Evolutionary conservation across 2,888 invertebrate genomes (phyloP), one percentile per base, ranked within the genome.

Genomic region (Melinopterus prodromus): DNA sequence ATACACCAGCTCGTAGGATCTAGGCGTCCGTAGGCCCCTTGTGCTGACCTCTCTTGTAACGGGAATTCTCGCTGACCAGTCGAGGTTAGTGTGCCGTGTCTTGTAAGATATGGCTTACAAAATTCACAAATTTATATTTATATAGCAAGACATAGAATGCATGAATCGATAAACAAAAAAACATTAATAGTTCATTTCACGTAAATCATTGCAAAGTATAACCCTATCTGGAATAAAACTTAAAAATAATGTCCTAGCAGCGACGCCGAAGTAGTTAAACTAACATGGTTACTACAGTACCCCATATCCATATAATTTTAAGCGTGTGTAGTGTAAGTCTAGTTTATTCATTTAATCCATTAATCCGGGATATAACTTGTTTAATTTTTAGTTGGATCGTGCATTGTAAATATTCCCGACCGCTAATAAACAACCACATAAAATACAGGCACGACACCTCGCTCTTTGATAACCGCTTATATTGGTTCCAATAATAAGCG

Each of bases 351-450:
- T 53, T 53, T 53, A 53, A 53, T 53, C 53, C 53, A 53, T 53
- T 53, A 53, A 53, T 53, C 53, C 53, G 53, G 53, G 53, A 12
- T 53, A 53, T 53, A 53, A 53, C 53, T 53, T 53, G 53, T 53
- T 53, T 53, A 53, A 53, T 53, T 53, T 53, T 53, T 53, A 53
- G 53, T 53, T 12, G 9, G 7, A 53, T 53, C 53, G 53, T 53
- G 53, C 74, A 74, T 74, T 74, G 74, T 74, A 36, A 36, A 74
- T 74, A 35, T n/a, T n/a, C 9, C 74, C 74, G 37, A 26, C 74
- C 3, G 16, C 74, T 35, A 74, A 74, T 74, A 74, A 74, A 74
- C 74, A 74, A 74, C n/a, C 74, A 74, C 74, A 74, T 74, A 74
- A 74, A 74, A 37, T 36, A 74, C 74, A 37, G 35, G 36, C 35